Conservation (phyloP, 92 coral and sea anemone species). For the Parazoanthus swiftii region DNA sequence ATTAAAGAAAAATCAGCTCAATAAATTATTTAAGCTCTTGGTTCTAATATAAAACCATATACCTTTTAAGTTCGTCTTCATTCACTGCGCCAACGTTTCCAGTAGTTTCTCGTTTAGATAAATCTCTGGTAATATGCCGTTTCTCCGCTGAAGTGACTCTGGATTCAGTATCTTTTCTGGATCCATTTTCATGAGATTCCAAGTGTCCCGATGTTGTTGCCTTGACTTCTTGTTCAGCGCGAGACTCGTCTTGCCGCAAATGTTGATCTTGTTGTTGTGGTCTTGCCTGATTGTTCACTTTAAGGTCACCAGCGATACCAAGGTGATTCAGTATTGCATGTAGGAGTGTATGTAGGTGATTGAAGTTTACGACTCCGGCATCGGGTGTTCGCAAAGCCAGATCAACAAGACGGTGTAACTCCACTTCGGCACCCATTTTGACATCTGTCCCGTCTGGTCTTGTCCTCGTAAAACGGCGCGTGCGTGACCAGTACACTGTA, state of each 20-base stretch:
- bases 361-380: constrained; percentile 91
- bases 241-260: neutral
- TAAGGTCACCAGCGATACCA: constrained; percentile 44
- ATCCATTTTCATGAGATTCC: constrained; percentile 7
- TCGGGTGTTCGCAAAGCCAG: constrained; percentile 77
- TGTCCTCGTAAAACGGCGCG: neutral
- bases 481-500: too few species aligned
- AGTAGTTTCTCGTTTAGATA: neutral
- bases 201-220: neutral
- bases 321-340: constrained; percentile 90
- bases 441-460: neutral
- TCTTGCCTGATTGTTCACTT: constrained; percentile 8
- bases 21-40: constrained; percentile 11
- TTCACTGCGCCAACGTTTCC: neutral
- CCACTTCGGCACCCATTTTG: constrained; percentile 88
- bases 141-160: constrained; percentile 1
- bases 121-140: neutral
- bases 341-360: constrained; percentile 81
- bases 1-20: neutral
- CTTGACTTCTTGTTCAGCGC: neutral
- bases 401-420: constrained; percentile 77
- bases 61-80: constrained; percentile 29
- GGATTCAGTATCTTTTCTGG: neutral
- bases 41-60: neutral
- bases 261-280: neutral